Conservation (phyloP, 2,888 invertebrate genomes). For the Mongoloraphidia duomilia region DNA sequence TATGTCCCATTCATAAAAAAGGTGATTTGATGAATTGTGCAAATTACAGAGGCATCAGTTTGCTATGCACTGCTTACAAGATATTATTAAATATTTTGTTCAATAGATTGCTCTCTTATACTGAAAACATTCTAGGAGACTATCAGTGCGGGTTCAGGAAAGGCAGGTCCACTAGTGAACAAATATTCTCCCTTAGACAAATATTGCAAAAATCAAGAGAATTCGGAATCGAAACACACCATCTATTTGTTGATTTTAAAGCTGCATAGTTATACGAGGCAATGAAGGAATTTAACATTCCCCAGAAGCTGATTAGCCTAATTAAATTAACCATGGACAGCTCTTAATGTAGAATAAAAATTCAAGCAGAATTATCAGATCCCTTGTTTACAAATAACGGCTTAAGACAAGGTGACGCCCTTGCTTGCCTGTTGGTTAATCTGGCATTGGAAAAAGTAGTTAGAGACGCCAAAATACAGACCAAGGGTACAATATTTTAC, state of each 20-base stretch:
- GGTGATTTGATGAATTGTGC: constrained; percentile 2
- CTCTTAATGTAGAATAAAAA: too few relatives aligned
- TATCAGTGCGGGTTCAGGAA: constrained; percentile 1
- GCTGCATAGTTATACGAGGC: constrained; percentile 1
- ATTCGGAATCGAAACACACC: background rate
- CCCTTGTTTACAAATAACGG: constrained; percentile 5
- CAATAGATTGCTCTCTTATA: constrained; percentile 1
- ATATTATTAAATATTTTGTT: background rate
- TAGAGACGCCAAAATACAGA: constrained; percentile 1
- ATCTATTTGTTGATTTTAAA: constrained; percentile 1
- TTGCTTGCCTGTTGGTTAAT: constrained; percentile 3
- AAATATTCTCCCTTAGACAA: background rate
- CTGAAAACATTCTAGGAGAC: constrained; percentile 1
- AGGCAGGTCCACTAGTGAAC: constrained; percentile 2
- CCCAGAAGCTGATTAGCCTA: background rate
- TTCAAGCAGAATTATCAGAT: constrained; percentile 7
- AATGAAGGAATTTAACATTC: background rate
- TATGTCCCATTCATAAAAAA: constrained; percentile 1
- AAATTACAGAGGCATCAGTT: constrained; percentile 3
- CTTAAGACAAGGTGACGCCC: constrained; percentile 6
- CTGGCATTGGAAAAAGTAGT: constrained; percentile 1
- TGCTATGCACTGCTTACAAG: constrained; percentile 1
- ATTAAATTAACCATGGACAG: background rate
- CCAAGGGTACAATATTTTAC: constrained; percentile 2
- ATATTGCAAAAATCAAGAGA: background rate